A percentile compares a stretch with the other conserved stretches of the same genome.
Conservation (phyloP, 2,888 invertebrate genomes). For the Acronicta leporina region DNA sequence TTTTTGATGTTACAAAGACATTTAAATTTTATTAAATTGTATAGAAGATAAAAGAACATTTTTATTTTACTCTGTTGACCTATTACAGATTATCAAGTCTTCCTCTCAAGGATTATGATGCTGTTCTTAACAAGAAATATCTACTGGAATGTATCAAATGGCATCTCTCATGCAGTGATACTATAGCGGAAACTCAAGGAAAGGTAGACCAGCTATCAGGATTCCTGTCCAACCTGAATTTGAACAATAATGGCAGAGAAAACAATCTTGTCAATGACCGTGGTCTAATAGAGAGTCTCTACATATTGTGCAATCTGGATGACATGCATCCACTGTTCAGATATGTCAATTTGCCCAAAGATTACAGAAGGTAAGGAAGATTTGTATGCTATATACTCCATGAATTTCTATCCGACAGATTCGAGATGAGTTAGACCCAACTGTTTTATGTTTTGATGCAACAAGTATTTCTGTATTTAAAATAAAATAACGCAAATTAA, state of each 20-base stretch:
- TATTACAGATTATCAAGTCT: slow-evolving; percentile 89
- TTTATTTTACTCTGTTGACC: background rate
- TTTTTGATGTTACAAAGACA: too few species aligned
- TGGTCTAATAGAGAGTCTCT: slow-evolving; percentile 91
- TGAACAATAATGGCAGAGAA: slow-evolving; percentile 52
- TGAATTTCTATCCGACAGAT: too few species aligned
- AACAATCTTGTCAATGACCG: slow-evolving; percentile 70
- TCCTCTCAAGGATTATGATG: slow-evolving; percentile 89
- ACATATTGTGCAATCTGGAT: slow-evolving; percentile 91
- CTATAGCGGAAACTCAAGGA: slow-evolving; percentile 60
- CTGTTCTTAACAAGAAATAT: slow-evolving; percentile 91
- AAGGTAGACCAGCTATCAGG: slow-evolving; percentile 50
- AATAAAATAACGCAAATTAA: too few species aligned
- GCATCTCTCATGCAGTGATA: slow-evolving; percentile 89
- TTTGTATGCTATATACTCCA: background rate
- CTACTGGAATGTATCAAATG: slow-evolving; percentile 92
- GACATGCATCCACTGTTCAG: slow-evolving; percentile 88
- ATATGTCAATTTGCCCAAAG: slow-evolving; percentile 78
- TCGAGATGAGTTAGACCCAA: too few species aligned
- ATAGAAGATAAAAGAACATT: background rate
- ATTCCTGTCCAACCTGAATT: slow-evolving; percentile 40
- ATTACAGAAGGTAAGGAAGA: slow-evolving; percentile 80
- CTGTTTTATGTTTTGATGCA: too few species aligned
- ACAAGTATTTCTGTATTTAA: too few species aligned
- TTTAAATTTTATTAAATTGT: too few species aligned